Evolutionary conservation across 2,113 vertebrate genomes (phyloP), one percentile per base, ranked within the genome.

Genomic region (Apodemus sylvaticus): DNA sequence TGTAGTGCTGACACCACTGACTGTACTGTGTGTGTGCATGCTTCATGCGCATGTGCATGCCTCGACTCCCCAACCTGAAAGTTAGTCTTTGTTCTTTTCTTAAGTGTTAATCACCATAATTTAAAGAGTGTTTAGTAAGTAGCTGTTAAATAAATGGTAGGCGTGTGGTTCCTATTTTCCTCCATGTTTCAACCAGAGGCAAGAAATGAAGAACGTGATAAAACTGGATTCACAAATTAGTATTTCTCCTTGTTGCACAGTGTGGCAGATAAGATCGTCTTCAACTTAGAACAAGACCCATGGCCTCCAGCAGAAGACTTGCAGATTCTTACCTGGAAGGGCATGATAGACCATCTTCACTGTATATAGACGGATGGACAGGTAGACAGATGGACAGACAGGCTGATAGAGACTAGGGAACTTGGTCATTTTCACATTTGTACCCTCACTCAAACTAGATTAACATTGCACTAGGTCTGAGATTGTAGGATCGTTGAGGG

Each of bases 381-480:
- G 55, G 20, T 8, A 9, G 60, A 62, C 8, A 34, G 64, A 31
- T 3, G 31, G 29, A 31, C 29, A 66, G 10, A 31, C 26, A 66
- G 64, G 53, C 12, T 14, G 14, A 55, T 55, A 55, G 55, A 58
- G 55, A 58, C 13, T 1, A 66, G 64, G 12, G 64, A 13, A 6
- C 42, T 89, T 94, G 92, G 48, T 81, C 51, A 78, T 36, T 55
- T 90, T 87, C 26, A 45, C 77, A n/a, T 93, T 94, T 39, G 78
- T 55, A 24, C 20, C 82, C 34, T 78, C 95, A 64, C 45, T 83
- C 60, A 97, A 68, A 68, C 29, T 85, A 70, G 26, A 88, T 86
- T 83, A 77, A 91, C 39, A 51, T 73, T 60, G 45, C 91, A n/a
- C 36, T 68, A 53, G 42, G 53, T 58, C 36, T 79, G 11, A n/a